Conservation (phyloP, 2,113 vertebrate species). For the Dicentrarchus labrax region DNA sequence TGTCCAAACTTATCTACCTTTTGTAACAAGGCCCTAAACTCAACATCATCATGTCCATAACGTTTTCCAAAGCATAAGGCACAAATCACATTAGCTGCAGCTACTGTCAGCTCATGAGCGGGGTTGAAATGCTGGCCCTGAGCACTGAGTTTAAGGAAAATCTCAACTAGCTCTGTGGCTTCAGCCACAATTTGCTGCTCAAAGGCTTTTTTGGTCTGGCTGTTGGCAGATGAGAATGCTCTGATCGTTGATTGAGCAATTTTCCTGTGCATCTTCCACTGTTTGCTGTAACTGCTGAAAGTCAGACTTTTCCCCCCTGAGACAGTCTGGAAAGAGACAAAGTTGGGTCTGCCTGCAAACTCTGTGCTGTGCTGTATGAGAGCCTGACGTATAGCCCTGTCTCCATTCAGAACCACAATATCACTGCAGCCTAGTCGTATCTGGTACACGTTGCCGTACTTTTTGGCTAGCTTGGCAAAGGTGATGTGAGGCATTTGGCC, state of each 20-base stretch:
- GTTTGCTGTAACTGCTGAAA: slow-evolving; percentile 84
- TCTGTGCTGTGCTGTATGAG: slow-evolving; percentile 83
- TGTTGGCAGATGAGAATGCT: slow-evolving; percentile 83
- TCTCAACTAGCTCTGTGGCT: slow-evolving; percentile 81
- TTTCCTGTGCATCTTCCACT: slow-evolving; percentile 86
- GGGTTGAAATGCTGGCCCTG: slow-evolving; percentile 80
- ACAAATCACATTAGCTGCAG: slow-evolving; percentile 87
- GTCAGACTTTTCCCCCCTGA: slow-evolving; percentile 85
- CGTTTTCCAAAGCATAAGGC: slow-evolving; percentile 89
- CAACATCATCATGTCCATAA: slow-evolving; percentile 83
- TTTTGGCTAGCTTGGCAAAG: slow-evolving; percentile 81
- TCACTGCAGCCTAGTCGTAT: slow-evolving; percentile 83
- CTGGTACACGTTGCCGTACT: slow-evolving; percentile 88
- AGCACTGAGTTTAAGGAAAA: slow-evolving; percentile 72
- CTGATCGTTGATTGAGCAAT: slow-evolving; percentile 86
- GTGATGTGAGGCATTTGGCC: slow-evolving; percentile 88
- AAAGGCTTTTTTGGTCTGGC: slow-evolving; percentile 81
- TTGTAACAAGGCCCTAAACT: slow-evolving; percentile 84
- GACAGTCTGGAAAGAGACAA: slow-evolving; percentile 85
- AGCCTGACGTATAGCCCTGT: slow-evolving; percentile 84
- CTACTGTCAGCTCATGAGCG: slow-evolving; percentile 81
- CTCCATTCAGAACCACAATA: slow-evolving; percentile 88
- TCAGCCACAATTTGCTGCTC: slow-evolving; percentile 86
- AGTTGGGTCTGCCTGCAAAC: slow-evolving; percentile 90
- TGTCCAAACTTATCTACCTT: slow-evolving; percentile 83